phyloP scores from a whole-genome alignment of 2,113 vertebrate species.

The Lynx canadensis region DNA sequence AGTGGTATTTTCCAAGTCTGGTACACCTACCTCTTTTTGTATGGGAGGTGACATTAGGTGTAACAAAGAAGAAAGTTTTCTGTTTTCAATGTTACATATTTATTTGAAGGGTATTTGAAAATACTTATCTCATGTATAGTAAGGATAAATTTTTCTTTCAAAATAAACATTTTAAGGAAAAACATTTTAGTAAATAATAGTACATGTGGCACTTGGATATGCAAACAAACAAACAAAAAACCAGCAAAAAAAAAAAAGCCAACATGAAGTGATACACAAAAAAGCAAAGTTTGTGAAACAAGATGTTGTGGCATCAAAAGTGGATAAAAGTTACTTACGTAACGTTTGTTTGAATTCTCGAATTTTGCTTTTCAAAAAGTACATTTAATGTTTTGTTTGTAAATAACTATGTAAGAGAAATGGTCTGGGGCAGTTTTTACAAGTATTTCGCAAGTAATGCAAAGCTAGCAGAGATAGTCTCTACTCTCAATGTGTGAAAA shows the following conservation, averaged over 20 bases:
- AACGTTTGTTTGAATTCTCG: not conserved
- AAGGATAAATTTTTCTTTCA: constrained; percentile 5
- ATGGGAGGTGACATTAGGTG: not conserved
- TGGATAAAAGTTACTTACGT: not conserved
- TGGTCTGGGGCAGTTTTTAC: not conserved
- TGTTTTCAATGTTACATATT: not conserved
- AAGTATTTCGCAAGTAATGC: not conserved
- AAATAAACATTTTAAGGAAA: constrained; percentile 10
- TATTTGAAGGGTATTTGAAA: constrained; percentile 27
- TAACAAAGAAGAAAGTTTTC: not conserved
- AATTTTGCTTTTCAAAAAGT: constrained; percentile 34
- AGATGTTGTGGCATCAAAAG: not conserved
- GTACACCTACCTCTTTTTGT: not conserved
- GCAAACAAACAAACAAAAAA: not conserved
- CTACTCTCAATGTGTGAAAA: not conserved
- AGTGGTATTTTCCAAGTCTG: not conserved
- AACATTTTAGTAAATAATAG: constrained; percentile 7
- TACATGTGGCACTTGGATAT: not conserved
- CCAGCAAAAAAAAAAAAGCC: not conserved
- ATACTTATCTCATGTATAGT: not conserved
- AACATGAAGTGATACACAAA: not conserved
- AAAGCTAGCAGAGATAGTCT: not conserved
- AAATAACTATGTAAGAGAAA: not conserved
- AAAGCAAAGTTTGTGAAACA: not conserved
- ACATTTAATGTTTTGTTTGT: not conserved